These are phyloP conservation scores for Paraplagusia blochii DNA, from an alignment of 2,113 vertebrate species.

Conservation along the genomic window DNA sequence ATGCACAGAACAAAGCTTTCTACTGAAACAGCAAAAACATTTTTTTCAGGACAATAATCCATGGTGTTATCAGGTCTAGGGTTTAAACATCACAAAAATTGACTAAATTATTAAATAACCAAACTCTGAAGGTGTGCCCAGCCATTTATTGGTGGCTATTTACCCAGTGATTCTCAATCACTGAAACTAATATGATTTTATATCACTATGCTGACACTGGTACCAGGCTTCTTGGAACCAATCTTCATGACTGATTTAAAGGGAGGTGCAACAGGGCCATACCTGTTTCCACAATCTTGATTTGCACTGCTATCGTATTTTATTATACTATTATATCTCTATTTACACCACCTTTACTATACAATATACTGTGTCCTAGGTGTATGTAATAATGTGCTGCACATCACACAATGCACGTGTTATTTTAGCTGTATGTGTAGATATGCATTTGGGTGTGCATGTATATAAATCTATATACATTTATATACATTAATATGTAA, in stretches of 20 bases:
- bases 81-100: constrained; percentile 71
- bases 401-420: too few relatives aligned
- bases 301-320: too few relatives aligned
- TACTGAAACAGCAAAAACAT: constrained; percentile 69
- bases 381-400: too few relatives aligned
- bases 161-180: constrained; percentile 61
- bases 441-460: too few relatives aligned
- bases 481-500: too few relatives aligned
- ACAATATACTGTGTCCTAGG: too few relatives aligned
- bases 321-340: too few relatives aligned
- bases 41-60: constrained; percentile 69
- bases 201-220: constrained; percentile 64
- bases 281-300: constrained; percentile 47
- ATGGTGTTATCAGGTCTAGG: constrained; percentile 63
- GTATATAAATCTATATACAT: too few relatives aligned
- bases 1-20: constrained; percentile 72
- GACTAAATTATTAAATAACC: constrained; percentile 70
- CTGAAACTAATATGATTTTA: constrained; percentile 76
- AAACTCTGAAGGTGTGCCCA: constrained; percentile 66
- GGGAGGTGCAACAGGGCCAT: constrained; percentile 48
- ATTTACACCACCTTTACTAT: too few relatives aligned
- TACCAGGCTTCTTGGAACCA: constrained; percentile 66
- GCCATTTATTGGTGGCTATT: constrained; percentile 61
- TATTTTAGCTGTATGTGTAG: too few relatives aligned
- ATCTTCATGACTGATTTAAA: constrained; percentile 73